Evolutionary conservation across 2,888 invertebrate species (phyloP).

Genomic region (Cephus pygmeus): DNA sequence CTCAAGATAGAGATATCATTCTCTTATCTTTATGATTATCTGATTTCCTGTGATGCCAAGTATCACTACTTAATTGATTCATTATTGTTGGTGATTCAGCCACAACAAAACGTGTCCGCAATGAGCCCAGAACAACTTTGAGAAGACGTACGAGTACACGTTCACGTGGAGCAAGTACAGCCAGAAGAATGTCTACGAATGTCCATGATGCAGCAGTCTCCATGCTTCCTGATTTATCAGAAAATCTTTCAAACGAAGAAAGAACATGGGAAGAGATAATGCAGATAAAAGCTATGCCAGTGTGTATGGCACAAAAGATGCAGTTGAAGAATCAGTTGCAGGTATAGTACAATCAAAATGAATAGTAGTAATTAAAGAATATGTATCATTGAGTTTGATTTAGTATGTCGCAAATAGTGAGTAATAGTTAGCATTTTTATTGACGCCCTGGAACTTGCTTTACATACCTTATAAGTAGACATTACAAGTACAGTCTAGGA

Average conservation of each 20-base stretch:
- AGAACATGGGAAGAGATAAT: conserved; percentile 88
- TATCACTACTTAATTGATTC: neutral
- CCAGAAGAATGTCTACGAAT: conserved; percentile 68
- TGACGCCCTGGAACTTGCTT: too few relatives aligned
- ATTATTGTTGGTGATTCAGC: conserved; percentile 64
- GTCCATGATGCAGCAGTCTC: conserved; percentile 78
- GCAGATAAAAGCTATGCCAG: conserved; percentile 86
- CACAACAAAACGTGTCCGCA: conserved; percentile 75
- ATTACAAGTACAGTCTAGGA: conserved; percentile 23
- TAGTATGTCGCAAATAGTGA: too few relatives aligned
- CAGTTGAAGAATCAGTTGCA: conserved; percentile 83
- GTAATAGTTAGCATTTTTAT: too few relatives aligned
- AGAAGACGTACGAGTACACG: conserved; percentile 71
- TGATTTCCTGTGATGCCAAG: neutral
- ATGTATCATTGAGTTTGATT: too few relatives aligned
- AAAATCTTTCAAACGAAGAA: conserved; percentile 84
- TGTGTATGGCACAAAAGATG: conserved; percentile 84
- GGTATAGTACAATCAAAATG: conserved; percentile 65
- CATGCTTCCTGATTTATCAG: conserved; percentile 86
- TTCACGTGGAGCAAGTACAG: conserved; percentile 69
- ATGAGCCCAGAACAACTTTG: conserved; percentile 73
- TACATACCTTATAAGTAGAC: too few relatives aligned
- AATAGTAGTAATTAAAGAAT: too few relatives aligned
- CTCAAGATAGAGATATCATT: neutral
- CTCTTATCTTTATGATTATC: conserved; percentile 13